Conservation (phyloP, 2,113 vertebrate species). For the Neofelis nebulosa region DNA sequence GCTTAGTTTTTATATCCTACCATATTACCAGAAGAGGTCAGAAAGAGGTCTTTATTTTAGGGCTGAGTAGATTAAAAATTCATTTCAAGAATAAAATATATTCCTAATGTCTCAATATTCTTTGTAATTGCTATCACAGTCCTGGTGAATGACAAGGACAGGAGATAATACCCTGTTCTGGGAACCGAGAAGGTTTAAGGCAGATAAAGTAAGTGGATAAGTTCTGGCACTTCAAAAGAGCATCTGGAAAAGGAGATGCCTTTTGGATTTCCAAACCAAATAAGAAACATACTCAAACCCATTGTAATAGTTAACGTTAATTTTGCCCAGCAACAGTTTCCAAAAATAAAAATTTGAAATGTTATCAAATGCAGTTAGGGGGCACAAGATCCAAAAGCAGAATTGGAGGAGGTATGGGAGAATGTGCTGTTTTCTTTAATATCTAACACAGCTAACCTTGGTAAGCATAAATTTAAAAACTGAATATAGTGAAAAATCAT, state of each 20-base stretch:
- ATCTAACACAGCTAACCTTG: background rate
- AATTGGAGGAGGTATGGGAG: background rate
- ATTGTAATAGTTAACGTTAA: background rate
- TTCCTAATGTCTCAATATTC: background rate
- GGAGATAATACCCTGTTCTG: background rate
- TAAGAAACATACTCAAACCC: background rate
- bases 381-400: constrained; percentile 28
- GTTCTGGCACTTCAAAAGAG: constrained; percentile 3
- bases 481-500: background rate
- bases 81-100: background rate
- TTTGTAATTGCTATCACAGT: background rate
- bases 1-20: constrained; percentile 33
- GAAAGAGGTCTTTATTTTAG: constrained; percentile 37
- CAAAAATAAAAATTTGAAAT: constrained; percentile 60
- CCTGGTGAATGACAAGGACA: background rate
- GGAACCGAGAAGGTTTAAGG: background rate
- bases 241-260: constrained; percentile 30
- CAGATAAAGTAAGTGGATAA: background rate
- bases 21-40: background rate
- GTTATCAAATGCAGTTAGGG: constrained; percentile 51
- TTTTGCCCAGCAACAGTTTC: constrained; percentile 53
- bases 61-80: constrained; percentile 37
- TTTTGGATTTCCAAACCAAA: constrained; percentile 40
- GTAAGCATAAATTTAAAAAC: background rate
- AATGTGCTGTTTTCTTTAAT: background rate